Base-by-base conservation (phyloP, 2,113 vertebrate species). In the Cyprinodon brontotheroides region DNA sequence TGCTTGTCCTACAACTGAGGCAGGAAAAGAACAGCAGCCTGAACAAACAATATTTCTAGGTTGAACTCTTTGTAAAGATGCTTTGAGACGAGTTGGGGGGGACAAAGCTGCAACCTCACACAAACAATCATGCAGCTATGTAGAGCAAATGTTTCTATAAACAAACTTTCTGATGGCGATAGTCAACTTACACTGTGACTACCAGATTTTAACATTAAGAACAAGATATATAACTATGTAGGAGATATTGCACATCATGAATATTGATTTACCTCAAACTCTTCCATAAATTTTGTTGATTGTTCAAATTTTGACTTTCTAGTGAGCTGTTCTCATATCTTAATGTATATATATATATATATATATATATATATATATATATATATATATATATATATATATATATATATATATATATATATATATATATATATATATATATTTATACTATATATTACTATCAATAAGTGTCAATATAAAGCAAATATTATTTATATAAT, bases 1-100 rank as follows among this genome's bases (percentile, higher is more conserved):
- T 86, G 80, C 81, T 78, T 75, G 80, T 87, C 86, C 85, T 71
- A 13, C 70, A 81, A 82, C 72, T 64, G 79, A 77, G 70, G 77
- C 72, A 80, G 81, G 74, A 69, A 60, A 57, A 41, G 73, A 72
- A 62, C 80, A 73, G 82, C 62, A 11, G 68, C 66, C 15, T n/a
- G 65, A 72, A 80, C 70, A 62, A 65, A 64, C 60, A 60, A 17
- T 65, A 39, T 69, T 82, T 68, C 80, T 72, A 64, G 84, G 50
- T 57, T 57, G 50, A 9, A 57, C 50, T 8, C 77, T 65, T 37
- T 48, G n/a, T 69, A 68, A 75, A 43, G 64, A 74, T 60, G 84
- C 37, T 63, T 70, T 66, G 74, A 82, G 72, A 74, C 80, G 74
- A 65, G 75, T 75, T 80, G 66, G 64, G 61, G 67, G 53, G 48